A percentile compares a stretch with the other conserved stretches of the same genome.
phyloP scores from a whole-genome alignment of 1,140 invertebrate species.

The Saxidomus purpurata region DNA sequence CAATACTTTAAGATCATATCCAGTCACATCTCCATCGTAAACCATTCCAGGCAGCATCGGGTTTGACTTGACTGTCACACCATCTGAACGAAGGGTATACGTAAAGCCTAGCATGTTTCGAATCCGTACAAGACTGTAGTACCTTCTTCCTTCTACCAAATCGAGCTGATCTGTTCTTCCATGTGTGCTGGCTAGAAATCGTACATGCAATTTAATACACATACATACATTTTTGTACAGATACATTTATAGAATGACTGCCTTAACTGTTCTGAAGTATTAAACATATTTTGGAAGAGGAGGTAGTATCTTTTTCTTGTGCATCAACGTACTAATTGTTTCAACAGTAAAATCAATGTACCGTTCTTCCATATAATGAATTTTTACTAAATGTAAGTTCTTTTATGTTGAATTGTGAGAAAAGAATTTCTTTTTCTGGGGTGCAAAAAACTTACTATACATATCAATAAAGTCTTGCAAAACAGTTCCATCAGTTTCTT shows the following conservation, averaged over 20 bases:
- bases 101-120: slow-evolving; percentile 61
- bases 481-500: slow-evolving; percentile 48
- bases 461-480: slow-evolving; percentile 32
- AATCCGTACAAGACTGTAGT: slow-evolving; percentile 70
- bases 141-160: slow-evolving; percentile 66
- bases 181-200: slow-evolving; percentile 40
- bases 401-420: too few relatives aligned
- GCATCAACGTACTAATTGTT: too few relatives aligned
- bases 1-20: slow-evolving; percentile 44
- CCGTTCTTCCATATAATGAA: too few relatives aligned
- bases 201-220: neutral
- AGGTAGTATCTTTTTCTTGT: too few relatives aligned
- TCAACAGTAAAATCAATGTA: too few relatives aligned
- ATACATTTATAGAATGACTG: too few relatives aligned
- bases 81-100: slow-evolving; percentile 56
- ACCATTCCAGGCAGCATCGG: slow-evolving; percentile 53
- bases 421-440: too few relatives aligned
- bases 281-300: too few relatives aligned
- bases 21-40: slow-evolving; percentile 54
- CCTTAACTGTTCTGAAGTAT: too few relatives aligned
- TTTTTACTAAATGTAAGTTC: too few relatives aligned
- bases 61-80: slow-evolving; percentile 34
- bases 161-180: slow-evolving; percentile 68
- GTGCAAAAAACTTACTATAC: slow-evolving; percentile 26
- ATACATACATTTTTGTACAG: too few relatives aligned